A percentile compares a stretch with the other conserved stretches of the same genome.
phyloP scores from a whole-genome alignment of 2,888 invertebrate genomes.

The Danaus chrysippus region DNA sequence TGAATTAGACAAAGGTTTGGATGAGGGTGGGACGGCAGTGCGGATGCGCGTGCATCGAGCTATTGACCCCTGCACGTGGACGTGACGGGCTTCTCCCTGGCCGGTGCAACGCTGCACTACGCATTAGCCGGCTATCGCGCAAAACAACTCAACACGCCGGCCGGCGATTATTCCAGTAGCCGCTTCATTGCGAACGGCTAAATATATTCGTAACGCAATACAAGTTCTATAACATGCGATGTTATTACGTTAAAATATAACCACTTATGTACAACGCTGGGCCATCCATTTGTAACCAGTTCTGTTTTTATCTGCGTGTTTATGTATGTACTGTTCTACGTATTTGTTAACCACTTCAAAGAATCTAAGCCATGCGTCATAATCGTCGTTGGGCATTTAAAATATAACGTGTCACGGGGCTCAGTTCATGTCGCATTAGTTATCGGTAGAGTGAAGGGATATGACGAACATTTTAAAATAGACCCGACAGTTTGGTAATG shows the following conservation, averaged over 20 bases:
- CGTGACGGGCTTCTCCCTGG: constrained; percentile 35
- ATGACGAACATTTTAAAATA: too few species aligned
- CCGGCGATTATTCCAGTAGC: constrained; percentile 33
- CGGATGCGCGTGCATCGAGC: constrained; percentile 48
- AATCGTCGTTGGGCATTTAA: constrained; percentile 21
- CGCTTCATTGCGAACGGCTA: constrained; percentile 26
- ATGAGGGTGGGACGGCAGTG: constrained; percentile 32
- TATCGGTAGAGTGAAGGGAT: neutral
- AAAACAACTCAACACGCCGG: constrained; percentile 32
- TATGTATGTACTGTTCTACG: constrained; percentile 17
- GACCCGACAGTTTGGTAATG: too few species aligned
- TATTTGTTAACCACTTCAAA: constrained; percentile 28
- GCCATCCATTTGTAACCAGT: constrained; percentile 15
- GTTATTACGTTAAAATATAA: constrained; percentile 13
- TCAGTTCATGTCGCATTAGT: neutral
- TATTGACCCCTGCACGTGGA: constrained; percentile 67
- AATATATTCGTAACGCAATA: constrained; percentile 27
- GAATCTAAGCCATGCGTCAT: constrained; percentile 31
- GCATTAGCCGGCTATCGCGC: constrained; percentile 21
- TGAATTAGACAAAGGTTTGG: constrained; percentile 40
- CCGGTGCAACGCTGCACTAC: constrained; percentile 21
- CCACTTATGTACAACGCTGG: constrained; percentile 13
- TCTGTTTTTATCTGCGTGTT: constrained; percentile 9
- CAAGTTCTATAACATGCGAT: constrained; percentile 16
- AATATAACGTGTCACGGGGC: constrained; percentile 12